Conservation (phyloP, 2,888 invertebrate species). For the Chaitophorus viminalis region DNA sequence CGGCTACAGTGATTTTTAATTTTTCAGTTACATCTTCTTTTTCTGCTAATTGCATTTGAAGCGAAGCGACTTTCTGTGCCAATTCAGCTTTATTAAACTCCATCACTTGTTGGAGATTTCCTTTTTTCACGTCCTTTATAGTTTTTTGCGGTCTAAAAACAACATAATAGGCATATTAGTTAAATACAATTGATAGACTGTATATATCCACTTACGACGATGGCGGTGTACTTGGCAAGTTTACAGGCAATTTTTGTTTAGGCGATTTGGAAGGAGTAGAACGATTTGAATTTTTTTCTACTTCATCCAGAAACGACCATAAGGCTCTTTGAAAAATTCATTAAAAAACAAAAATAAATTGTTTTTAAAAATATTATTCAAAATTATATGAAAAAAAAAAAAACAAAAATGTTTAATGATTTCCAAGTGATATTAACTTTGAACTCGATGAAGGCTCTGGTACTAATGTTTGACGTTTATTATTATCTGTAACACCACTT, state of each 20-base stretch:
- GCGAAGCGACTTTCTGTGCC: conserved; percentile 73
- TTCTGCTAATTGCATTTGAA: conserved; percentile 73
- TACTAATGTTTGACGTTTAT: conserved; percentile 52
- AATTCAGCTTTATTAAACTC: conserved; percentile 69
- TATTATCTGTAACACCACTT: conserved; percentile 56
- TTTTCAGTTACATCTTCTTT: conserved; percentile 72
- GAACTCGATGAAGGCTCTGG: conserved; percentile 62
- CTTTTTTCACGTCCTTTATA: conserved; percentile 69
- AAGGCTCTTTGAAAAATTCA: conserved; percentile 71
- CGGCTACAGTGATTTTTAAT: conserved; percentile 69
- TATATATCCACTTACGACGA: conserved; percentile 30
- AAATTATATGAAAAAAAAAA: conserved; percentile 16
- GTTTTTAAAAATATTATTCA: neutral
- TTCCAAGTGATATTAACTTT: conserved; percentile 57
- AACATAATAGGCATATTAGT: neutral
- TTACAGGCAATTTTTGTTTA: conserved; percentile 7
- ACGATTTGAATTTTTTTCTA: conserved; percentile 70
- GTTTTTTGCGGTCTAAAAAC: conserved; percentile 66
- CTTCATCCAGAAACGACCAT: conserved; percentile 75
- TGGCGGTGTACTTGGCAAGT: neutral
- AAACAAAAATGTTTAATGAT: conserved; percentile 26
- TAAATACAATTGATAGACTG: neutral
- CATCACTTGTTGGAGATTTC: conserved; percentile 68
- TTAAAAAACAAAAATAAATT: conserved; percentile 50
- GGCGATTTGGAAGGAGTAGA: conserved; percentile 30